These are phyloP conservation scores for Phoxinus dragarum DNA, from an alignment of 2,797 vertebrate species.

Conservation along the genomic window DNA sequence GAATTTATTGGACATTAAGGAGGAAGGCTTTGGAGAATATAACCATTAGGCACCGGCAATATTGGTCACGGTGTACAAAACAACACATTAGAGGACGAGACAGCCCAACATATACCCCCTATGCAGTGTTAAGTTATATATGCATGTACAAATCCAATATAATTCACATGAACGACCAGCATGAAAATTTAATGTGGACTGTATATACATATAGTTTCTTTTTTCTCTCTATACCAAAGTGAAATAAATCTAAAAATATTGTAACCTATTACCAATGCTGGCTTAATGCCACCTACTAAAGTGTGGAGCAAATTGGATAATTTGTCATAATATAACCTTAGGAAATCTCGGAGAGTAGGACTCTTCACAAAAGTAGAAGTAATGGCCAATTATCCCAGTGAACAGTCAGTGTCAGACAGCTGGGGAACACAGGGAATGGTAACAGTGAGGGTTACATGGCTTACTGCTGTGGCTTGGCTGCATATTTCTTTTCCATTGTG, in stretches of 20 bases:
- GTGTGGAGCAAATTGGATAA: conserved; percentile 58
- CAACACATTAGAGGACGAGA: conserved; percentile 42
- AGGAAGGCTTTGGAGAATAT: conserved; percentile 55
- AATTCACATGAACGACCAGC: not conserved
- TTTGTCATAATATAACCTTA: conserved; percentile 65
- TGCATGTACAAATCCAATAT: conserved; percentile 38
- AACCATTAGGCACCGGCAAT: conserved; percentile 55
- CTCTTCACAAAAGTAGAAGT: conserved; percentile 60
- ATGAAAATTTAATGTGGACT: conserved; percentile 34
- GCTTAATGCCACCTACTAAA: conserved; percentile 38
- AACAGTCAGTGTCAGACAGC: conserved; percentile 60
- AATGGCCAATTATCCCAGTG: conserved; percentile 63
- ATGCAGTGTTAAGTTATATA: conserved; percentile 26
- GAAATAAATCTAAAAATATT: conserved; percentile 34
- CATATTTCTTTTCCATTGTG: conserved; percentile 18
- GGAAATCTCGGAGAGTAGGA: conserved; percentile 55
- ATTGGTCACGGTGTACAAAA: conserved; percentile 49
- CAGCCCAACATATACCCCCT: conserved; percentile 29
- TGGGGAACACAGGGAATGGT: conserved; percentile 53
- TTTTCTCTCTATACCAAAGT: not conserved
- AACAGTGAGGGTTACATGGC: conserved; percentile 44
- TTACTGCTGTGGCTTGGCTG: conserved; percentile 35
- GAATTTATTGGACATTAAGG: conserved; percentile 60
- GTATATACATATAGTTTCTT: not conserved
- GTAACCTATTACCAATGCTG: conserved; percentile 42